A percentile compares a stretch with the other conserved stretches of the same genome.
These are phyloP conservation scores for Heliconius himera DNA, from an alignment of 1,140 invertebrate species.

Conservation along the genomic window DNA sequence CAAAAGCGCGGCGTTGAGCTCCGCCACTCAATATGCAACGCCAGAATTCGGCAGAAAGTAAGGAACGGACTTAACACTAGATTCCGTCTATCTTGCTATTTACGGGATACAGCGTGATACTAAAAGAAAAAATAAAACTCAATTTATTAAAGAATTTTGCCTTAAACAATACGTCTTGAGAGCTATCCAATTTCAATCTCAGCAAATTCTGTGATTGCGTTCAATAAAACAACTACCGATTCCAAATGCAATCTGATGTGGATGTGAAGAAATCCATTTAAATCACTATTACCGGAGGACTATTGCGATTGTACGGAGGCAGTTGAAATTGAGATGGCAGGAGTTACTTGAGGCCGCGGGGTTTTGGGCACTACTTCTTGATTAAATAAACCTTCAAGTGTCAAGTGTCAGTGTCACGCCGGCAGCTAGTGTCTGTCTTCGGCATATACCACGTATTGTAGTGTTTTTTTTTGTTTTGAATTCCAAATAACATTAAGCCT, in stretches of 20 bases:
- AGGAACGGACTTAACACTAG: too few relatives aligned
- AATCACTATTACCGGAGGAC: constrained; percentile 71
- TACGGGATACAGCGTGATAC: too few relatives aligned
- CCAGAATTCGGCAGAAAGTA: too few relatives aligned
- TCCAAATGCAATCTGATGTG: constrained; percentile 48
- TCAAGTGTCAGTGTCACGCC: constrained; percentile 54
- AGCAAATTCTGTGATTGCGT: constrained; percentile 21
- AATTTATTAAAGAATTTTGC: not conserved
- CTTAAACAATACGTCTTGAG: not conserved
- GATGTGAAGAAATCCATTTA: constrained; percentile 71
- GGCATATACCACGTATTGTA: constrained; percentile 59
- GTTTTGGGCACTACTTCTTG: constrained; percentile 56
- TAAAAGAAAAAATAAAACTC: not conserved
- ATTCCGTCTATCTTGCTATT: too few relatives aligned
- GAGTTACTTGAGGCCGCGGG: constrained; percentile 57
- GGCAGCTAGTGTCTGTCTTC: constrained; percentile 58
- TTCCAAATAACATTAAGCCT: constrained; percentile 42
- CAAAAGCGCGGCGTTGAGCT: too few relatives aligned
- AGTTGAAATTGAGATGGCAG: constrained; percentile 74
- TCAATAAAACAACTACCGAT: constrained; percentile 61
- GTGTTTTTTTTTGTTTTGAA: constrained; percentile 36
- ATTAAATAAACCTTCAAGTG: constrained; percentile 78
- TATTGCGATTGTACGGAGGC: constrained; percentile 68
- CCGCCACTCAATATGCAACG: too few relatives aligned
- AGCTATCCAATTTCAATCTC: constrained; percentile 20